A percentile compares a stretch with the other conserved stretches of the same genome.
Evolutionary conservation across 2,797 vertebrate genomes (phyloP).

Genomic region (Typhlichthys subterraneus): DNA sequence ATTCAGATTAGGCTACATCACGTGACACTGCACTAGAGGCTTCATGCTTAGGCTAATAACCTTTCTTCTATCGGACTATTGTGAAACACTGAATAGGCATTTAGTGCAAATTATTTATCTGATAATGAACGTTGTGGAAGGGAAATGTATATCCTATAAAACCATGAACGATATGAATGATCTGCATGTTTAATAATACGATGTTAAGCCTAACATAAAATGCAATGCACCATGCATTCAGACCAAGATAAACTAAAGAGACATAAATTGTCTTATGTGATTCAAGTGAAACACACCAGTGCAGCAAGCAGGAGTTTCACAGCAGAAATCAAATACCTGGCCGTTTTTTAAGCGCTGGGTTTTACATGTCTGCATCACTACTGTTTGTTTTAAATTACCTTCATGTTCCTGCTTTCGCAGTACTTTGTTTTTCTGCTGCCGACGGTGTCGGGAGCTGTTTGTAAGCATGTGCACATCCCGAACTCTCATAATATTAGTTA

Average conservation of each 20-base stretch:
- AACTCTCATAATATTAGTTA: slow-evolving; percentile 99
- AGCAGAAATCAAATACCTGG: slow-evolving; percentile 78
- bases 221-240: slow-evolving; percentile 35
- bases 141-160: too few relatives aligned
- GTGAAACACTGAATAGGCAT: too few relatives aligned
- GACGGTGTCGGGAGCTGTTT: slow-evolving; percentile 85
- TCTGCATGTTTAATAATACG: slow-evolving; percentile 6
- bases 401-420: slow-evolving; percentile 46
- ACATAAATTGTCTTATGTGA: slow-evolving; percentile 47
- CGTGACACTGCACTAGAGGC: too few relatives aligned
- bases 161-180: neutral
- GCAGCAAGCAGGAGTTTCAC: slow-evolving; percentile 61
- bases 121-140: too few relatives aligned
- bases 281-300: too few relatives aligned
- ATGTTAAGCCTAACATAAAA: slow-evolving; percentile 12
- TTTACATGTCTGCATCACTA: slow-evolving; percentile 63
- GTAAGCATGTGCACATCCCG: slow-evolving; percentile 98
- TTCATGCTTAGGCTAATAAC: too few relatives aligned
- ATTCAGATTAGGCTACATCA: too few relatives aligned
- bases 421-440: slow-evolving; percentile 86
- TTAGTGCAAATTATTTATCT: too few relatives aligned
- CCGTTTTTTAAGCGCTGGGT: slow-evolving; percentile 80
- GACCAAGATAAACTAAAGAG: slow-evolving; percentile 39
- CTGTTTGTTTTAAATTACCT: neutral
- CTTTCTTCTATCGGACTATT: too few relatives aligned